Evolutionary conservation across 2,113 vertebrate species (phyloP).

Genomic region (Bujurquina vittata): DNA sequence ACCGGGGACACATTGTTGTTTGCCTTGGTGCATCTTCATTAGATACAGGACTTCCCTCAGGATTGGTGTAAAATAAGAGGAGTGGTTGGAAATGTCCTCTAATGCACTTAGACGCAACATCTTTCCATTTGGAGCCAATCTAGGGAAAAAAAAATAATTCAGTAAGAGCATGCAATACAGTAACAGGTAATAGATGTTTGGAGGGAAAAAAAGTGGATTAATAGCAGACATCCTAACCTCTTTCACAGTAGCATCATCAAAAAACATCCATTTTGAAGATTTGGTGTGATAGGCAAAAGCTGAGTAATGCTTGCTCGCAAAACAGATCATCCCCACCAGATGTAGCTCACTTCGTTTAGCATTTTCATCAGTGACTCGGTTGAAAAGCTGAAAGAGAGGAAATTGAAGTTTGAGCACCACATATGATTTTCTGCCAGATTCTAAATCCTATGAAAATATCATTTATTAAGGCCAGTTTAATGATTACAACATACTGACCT

Average conservation of each 20-base stretch:
- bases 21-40: conserved; percentile 93
- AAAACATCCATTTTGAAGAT: conserved; percentile 97
- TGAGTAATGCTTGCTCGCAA: conserved; percentile 95
- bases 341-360: conserved; percentile 92
- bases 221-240: conserved; percentile 82
- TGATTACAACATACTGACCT: background rate
- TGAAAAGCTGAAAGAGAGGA: conserved; percentile 89
- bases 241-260: conserved; percentile 97
- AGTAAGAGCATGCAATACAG: conserved; percentile 14
- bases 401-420: conserved; percentile 36
- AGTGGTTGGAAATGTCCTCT: conserved; percentile 96
- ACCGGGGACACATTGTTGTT: conserved; percentile 89
- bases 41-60: conserved; percentile 91
- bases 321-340: conserved; percentile 98
- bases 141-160: conserved; percentile 51
- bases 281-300: conserved; percentile 97
- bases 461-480: background rate
- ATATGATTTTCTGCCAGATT: conserved; percentile 11
- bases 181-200: conserved; percentile 2
- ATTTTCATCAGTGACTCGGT: conserved; percentile 95
- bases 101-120: conserved; percentile 94
- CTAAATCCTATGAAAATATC: conserved; percentile 34
- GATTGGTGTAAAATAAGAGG: conserved; percentile 95
- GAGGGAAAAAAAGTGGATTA: conserved; percentile 17
- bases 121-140: conserved; percentile 97